Evolutionary conservation across 1,140 invertebrate species (phyloP).

Genomic region (Drosophila teissieri): DNA sequence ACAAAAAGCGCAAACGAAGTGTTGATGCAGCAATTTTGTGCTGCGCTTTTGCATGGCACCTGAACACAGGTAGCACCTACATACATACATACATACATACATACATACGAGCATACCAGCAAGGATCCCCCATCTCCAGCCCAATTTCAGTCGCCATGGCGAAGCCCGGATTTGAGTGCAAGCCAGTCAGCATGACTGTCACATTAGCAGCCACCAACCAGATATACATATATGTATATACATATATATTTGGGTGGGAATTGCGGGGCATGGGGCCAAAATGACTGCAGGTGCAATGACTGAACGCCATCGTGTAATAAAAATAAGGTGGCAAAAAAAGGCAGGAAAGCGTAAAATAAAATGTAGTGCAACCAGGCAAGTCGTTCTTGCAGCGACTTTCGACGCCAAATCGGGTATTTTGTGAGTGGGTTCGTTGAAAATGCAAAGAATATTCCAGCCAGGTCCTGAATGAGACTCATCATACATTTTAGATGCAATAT

Average conservation of each 20-base stretch:
- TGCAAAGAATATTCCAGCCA: slow-evolving; percentile 15
- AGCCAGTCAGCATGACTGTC: slow-evolving; percentile 80
- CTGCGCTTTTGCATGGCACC: slow-evolving; percentile 68
- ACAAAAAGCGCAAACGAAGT: slow-evolving; percentile 72
- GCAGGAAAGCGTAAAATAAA: slow-evolving; percentile 41
- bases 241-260: slow-evolving; percentile 1
- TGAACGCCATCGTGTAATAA: slow-evolving; percentile 70
- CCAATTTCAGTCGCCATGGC: slow-evolving; percentile 21
- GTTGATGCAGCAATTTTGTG: slow-evolving; percentile 79
- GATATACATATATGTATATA: slow-evolving; percentile 33
- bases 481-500: not conserved
- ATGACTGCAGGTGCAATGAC: slow-evolving; percentile 79
- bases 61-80: slow-evolving; percentile 38
- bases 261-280: slow-evolving; percentile 28
- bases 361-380: slow-evolving; percentile 38
- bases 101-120: not conserved
- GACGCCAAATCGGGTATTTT: slow-evolving; percentile 26
- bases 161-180: slow-evolving; percentile 63
- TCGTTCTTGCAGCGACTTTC: slow-evolving; percentile 44
- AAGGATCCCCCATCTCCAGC: not conserved
- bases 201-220: slow-evolving; percentile 69
- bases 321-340: slow-evolving; percentile 54
- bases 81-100: too few relatives aligned
- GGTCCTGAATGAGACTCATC: too few relatives aligned
- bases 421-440: slow-evolving; percentile 24